Percentiles rank a stretch among this genome's conserved stretches.
Evolutionary conservation across 2,113 vertebrate species (phyloP).

Genomic region (Butorides virescens): DNA sequence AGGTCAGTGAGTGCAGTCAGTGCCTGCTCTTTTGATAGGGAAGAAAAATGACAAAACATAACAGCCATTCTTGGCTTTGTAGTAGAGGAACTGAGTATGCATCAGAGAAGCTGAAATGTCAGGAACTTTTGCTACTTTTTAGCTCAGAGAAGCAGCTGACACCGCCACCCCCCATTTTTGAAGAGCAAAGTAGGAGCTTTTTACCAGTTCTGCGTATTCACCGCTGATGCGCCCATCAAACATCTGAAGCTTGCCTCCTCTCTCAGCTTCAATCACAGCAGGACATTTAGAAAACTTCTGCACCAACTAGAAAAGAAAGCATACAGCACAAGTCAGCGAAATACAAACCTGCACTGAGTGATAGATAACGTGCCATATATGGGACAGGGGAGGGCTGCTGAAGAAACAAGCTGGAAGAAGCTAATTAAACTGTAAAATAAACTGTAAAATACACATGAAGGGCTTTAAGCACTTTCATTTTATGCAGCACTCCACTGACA

Average conservation of each 20-base stretch:
- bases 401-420: background rate
- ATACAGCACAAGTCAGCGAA: background rate
- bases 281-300: constrained; percentile 69
- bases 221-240: constrained; percentile 67
- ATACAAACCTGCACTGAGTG: rapidly evolving
- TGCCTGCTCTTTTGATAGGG: background rate
- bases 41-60: background rate
- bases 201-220: constrained; percentile 72
- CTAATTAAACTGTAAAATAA: background rate
- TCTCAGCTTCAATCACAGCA: constrained; percentile 72
- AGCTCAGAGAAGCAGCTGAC: background rate
- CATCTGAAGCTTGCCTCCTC: constrained; percentile 71
- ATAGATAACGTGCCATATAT: rapidly evolving
- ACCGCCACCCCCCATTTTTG: rapidly evolving
- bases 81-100: rapidly evolving
- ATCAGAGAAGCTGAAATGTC: background rate
- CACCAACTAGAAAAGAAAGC: constrained; percentile 56
- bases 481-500: background rate
- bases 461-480: background rate
- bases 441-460: rapidly evolving
- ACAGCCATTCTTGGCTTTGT: background rate
- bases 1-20: background rate
- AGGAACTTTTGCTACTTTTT: background rate
- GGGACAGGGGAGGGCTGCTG: background rate
- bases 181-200: background rate